Base-by-base conservation (phyloP, 2,113 vertebrate species). In the Condylura cristata region DNA sequence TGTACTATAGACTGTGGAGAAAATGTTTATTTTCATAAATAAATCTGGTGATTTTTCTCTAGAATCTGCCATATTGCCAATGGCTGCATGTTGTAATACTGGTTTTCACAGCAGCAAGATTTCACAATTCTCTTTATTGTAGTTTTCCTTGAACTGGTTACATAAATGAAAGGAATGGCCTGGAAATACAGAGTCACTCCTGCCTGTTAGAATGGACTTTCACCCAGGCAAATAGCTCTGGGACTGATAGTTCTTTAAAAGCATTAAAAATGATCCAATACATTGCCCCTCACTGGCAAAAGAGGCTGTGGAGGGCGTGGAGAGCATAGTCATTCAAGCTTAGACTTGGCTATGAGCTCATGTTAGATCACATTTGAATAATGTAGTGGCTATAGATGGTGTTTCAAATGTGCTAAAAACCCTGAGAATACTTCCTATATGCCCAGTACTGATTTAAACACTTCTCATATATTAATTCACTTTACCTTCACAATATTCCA, bases 11-110 rank as follows among this genome's bases (percentile, higher is more conserved):
- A 28, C 51, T 61, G 17, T 89, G 20, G 78, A 44, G 20, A 85
- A 91, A 88, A 82, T 28, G 18, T 86, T 89, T 89, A 60, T 65
- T 94, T 97, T 91, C 76, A 79, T 58, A 71, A 66, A 60, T 90
- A 71, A 90, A 92, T 92, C 68, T 56, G 51, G 37, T 63, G 11
- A 65, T 30, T 85, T 92, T 75, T 82, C 66, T 60, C n/a, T 24
- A 32, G 41, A 88, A 81, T 89, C 60, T 91, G 32, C 10, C 24
- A 18, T 76, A 56, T 32, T 93, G 26, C 61, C 63, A 80, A 0
- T 79, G 30, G 34, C 74, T 89, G 37, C 63, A 83, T 92, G 90
- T 91, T 89, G 8, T 86, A 84, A 46, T 72, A 71, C 53, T 96
- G 41, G 46, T 92, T 91, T 75, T 70, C 41, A 32, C 70, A 84